Evolutionary conservation across 2,888 invertebrate genomes (phyloP).

Genomic region (Amaurobius ferox): DNA sequence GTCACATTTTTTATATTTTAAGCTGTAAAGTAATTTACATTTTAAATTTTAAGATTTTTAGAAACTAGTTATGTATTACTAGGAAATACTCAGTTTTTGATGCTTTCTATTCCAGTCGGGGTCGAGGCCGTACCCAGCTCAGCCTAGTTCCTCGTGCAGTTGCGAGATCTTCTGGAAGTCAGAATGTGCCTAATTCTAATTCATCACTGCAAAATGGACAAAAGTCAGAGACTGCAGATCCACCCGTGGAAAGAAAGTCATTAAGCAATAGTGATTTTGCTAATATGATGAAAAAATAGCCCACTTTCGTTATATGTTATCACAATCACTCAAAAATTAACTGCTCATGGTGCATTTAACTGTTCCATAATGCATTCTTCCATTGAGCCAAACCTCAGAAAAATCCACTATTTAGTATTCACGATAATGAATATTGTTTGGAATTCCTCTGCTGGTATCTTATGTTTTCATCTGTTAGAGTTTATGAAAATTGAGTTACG

Average conservation of each 20-base stretch:
- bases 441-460: too few relatives aligned
- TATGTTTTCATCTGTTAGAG: too few relatives aligned
- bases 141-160: constrained; percentile 57
- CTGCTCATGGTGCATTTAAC: too few relatives aligned
- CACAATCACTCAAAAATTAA: background rate
- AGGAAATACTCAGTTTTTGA: background rate
- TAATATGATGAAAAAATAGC: constrained; percentile 44
- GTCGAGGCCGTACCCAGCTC: constrained; percentile 77
- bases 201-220: constrained; percentile 39
- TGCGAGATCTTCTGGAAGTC: constrained; percentile 7
- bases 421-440: too few relatives aligned
- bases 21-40: too few relatives aligned
- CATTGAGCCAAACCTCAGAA: too few relatives aligned
- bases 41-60: too few relatives aligned
- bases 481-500: too few relatives aligned
- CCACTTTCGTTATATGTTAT: background rate
- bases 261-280: constrained; percentile 64
- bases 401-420: too few relatives aligned
- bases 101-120: constrained; percentile 74
- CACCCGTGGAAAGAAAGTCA: constrained; percentile 26
- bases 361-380: too few relatives aligned
- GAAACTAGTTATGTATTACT: too few relatives aligned
- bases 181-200: constrained; percentile 20
- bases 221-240: constrained; percentile 26
- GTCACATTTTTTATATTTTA: too few relatives aligned